Evolutionary conservation across 2,888 invertebrate genomes (phyloP).

Genomic region (Agrilus mali): DNA sequence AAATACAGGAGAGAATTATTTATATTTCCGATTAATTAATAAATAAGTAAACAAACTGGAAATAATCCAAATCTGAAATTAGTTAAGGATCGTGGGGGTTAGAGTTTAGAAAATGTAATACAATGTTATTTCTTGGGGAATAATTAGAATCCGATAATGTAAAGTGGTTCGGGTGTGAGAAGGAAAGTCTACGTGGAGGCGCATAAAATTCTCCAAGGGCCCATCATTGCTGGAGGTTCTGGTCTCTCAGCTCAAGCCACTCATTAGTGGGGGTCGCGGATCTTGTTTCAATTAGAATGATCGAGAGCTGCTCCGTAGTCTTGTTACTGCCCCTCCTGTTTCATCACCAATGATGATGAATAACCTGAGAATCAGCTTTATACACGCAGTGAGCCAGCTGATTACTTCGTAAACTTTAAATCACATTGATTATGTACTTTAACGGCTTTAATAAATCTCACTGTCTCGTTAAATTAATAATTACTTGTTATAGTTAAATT

Average conservation of each 20-base stretch:
- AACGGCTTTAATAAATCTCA: no score
- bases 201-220: slow-evolving; percentile 28
- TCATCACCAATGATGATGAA: slow-evolving; percentile 30
- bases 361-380: slow-evolving; percentile 11
- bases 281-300: slow-evolving; percentile 36
- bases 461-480: no score
- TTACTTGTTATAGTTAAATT: no score
- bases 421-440: no score
- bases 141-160: slow-evolving; percentile 27
- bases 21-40: no score
- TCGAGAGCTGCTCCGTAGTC: slow-evolving; percentile 32
- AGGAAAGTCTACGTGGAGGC: slow-evolving; percentile 19
- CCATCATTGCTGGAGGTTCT: slow-evolving; percentile 22
- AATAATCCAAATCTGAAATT: slow-evolving; percentile 12
- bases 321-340: slow-evolving; percentile 29
- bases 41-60: no score
- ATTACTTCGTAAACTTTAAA: no score
- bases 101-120: no score
- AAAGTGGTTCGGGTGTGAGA: slow-evolving; percentile 26
- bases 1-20: no score
- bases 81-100: no score
- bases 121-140: neutral
- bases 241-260: slow-evolving; percentile 22
- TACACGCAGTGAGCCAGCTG: no score
- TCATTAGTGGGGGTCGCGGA: slow-evolving; percentile 27